Percentiles rank a stretch among this genome's conserved stretches.
These are phyloP conservation scores for Danaus chrysippus DNA, from an alignment of 2,888 invertebrate genomes.

Conservation along the genomic window DNA sequence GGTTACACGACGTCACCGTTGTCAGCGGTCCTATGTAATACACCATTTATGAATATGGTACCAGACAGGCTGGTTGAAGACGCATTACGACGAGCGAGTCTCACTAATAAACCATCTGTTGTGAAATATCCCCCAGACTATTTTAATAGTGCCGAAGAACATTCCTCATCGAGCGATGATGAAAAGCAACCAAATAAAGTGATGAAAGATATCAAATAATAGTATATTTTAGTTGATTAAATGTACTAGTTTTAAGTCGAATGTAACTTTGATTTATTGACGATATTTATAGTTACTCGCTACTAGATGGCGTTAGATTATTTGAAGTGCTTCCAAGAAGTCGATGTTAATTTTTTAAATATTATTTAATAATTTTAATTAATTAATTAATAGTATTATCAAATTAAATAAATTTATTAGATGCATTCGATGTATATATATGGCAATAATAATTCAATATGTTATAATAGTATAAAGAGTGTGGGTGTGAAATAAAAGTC, in stretches of 20 bases:
- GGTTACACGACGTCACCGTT: conserved; percentile 52
- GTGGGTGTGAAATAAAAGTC: conserved; percentile 49
- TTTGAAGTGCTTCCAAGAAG: too few relatives aligned
- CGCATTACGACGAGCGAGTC: conserved; percentile 63
- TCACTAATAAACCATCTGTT: conserved; percentile 58
- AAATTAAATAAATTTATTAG: too few relatives aligned
- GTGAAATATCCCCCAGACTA: conserved; percentile 67
- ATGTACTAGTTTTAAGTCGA: too few relatives aligned
- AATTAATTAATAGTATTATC: too few relatives aligned
- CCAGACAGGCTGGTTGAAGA: conserved; percentile 65
- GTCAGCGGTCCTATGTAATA: conserved; percentile 42
- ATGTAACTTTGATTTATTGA: too few relatives aligned
- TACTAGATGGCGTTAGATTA: too few relatives aligned
- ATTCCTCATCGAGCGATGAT: conserved; percentile 64
- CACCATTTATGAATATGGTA: conserved; percentile 51
- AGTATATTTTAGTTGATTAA: not conserved
- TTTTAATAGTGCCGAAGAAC: conserved; percentile 56
- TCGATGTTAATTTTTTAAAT: too few relatives aligned
- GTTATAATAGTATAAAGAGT: not conserved
- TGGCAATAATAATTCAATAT: not conserved
- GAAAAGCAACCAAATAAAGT: conserved; percentile 40
- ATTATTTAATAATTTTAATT: too few relatives aligned
- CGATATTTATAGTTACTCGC: too few relatives aligned
- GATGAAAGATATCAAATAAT: conserved; percentile 26
- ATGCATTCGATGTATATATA: not conserved